Percentiles rank a stretch among this genome's conserved stretches.
Evolutionary conservation across 2,113 vertebrate species (phyloP).

Genomic region (Pollimyrus isidori): DNA sequence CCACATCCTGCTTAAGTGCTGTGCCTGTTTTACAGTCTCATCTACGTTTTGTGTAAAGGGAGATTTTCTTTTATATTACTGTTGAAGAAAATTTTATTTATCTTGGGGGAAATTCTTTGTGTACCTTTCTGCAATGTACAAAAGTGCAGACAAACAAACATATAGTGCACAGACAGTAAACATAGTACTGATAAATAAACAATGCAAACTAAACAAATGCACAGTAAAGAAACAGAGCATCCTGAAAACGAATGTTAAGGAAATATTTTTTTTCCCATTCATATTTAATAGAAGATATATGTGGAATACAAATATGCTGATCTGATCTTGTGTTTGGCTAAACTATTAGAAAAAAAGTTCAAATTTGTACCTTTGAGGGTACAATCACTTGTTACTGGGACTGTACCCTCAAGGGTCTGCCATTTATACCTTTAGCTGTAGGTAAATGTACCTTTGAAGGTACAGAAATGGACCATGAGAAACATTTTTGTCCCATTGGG

Average conservation of each 20-base stretch:
- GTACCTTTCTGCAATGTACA: not conserved
- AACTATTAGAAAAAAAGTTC: not conserved
- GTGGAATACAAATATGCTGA: not conserved
- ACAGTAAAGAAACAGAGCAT: not conserved
- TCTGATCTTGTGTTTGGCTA: not conserved
- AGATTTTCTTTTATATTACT: not conserved
- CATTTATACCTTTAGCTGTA: not conserved
- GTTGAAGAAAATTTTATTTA: not conserved
- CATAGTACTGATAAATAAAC: not conserved
- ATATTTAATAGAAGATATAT: not conserved
- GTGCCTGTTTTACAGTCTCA: not conserved
- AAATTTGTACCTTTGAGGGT: not conserved
- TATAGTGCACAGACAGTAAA: not conserved
- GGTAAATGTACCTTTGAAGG: not conserved
- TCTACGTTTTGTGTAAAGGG: not conserved
- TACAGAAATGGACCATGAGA: not conserved
- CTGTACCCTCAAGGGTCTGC: not conserved
- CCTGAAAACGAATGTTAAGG: not conserved
- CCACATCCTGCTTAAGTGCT: not conserved
- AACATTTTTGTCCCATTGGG: not conserved
- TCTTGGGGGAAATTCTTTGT: not conserved
- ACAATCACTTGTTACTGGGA: not conserved
- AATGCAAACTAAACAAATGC: not conserved
- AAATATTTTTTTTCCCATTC: not conserved
- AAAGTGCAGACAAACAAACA: not conserved